Evolutionary conservation across 2,113 vertebrate genomes (phyloP), one percentile per base, ranked within the genome.

Genomic region (Sorex fumeus): DNA sequence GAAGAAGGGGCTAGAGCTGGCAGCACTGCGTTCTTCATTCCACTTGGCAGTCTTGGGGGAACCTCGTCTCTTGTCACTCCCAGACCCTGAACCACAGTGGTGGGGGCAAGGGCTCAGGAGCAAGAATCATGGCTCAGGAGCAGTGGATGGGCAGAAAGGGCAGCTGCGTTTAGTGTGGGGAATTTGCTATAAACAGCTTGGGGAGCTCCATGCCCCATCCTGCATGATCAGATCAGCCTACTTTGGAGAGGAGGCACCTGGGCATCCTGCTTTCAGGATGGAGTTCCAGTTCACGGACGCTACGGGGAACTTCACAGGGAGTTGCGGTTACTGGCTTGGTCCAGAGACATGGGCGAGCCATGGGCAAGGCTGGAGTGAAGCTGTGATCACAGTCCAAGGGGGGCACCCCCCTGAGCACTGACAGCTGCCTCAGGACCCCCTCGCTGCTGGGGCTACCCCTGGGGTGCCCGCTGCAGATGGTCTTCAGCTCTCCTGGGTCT

Each of bases 271-370:
- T 90, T 40, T 25, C 0, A 13, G 60, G 36, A 21, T 23, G 11
- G 64, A 62, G 3, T 15, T 9, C 0, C 0, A 6, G 18, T 40
- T 7, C 47, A 50, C 47, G 2, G 47, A 2, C 13, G 9, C 13
- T 50, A 9, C 7, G 10, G 47, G 47, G 13, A 12, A 50, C 47
- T 50, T 50, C 13, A 10, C 13, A 50, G 47, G 47, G 47, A 50
- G 76, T n/a, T 2, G 2, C 4, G 30, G 6, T 45, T 28, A 19
- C 40, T 60, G 27, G 16, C 30, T 84, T 66, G 19, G 40, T 45
- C 32, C 18, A 8, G 47, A 21, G 67, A 21, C 23, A 21, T 10
- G 4, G 15, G 66, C 32, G 3, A 1, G 16, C 70, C 16, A 3
- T 16, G 53, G 32, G 50, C 19, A 18, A 9, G 8, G 4, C 1